Evolutionary conservation across 2,113 vertebrate genomes (phyloP).

Genomic region (Edolisoma coerulescens): DNA sequence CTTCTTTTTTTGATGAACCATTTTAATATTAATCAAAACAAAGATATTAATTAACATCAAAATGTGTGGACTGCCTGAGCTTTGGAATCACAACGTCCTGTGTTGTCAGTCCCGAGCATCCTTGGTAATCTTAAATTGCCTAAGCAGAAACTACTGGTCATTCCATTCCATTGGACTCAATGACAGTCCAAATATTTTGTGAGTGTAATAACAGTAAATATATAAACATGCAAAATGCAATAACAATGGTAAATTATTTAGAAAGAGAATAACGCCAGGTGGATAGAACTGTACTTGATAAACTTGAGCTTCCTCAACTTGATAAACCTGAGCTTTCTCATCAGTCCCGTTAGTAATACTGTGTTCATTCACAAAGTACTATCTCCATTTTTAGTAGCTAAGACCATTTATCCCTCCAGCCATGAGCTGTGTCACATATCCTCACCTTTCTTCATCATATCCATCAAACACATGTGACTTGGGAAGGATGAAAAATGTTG

Average conservation of each 20-base stretch:
- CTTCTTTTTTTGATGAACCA: not conserved
- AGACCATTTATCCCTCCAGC: not conserved
- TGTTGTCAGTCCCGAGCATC: not conserved
- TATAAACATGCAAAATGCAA: not conserved
- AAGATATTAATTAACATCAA: not conserved
- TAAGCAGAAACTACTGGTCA: constrained; percentile 27
- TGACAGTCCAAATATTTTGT: not conserved
- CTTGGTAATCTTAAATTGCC: not conserved
- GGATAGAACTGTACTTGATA: not conserved
- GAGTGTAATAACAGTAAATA: not conserved
- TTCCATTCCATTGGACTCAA: not conserved
- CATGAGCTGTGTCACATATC: not conserved
- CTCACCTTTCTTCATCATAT: not conserved
- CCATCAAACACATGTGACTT: not conserved
- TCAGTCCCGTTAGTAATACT: not conserved
- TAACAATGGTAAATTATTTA: not conserved
- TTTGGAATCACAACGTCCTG: not conserved
- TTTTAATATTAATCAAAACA: not conserved
- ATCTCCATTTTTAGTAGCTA: not conserved
- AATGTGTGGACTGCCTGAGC: not conserved
- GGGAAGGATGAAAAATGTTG: not conserved
- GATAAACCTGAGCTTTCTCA: not conserved
- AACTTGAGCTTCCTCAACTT: not conserved
- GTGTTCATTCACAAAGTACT: not conserved
- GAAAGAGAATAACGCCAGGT: not conserved